Percentiles rank a stretch among this genome's conserved stretches.
Conservation (phyloP, 1,140 invertebrate genomes). For the Phenacoccus solenopsis region DNA sequence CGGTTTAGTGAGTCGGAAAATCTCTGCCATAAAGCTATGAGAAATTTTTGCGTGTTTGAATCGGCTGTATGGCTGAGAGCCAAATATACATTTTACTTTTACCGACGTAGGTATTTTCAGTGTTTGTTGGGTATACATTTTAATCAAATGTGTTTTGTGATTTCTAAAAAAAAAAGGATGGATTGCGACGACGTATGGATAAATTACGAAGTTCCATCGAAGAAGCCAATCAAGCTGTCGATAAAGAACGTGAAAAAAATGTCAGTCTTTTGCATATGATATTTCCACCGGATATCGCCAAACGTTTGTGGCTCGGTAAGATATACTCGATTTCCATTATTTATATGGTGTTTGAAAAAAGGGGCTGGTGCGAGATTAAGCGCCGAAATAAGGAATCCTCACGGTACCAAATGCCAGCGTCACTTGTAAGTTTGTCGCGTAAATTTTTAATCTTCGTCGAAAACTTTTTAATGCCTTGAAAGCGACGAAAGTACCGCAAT, state of each 20-base stretch:
- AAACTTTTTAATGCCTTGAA: too few relatives aligned
- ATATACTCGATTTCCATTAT: too few relatives aligned
- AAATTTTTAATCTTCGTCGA: too few relatives aligned
- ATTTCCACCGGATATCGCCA: constrained; percentile 86
- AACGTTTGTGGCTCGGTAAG: constrained; percentile 29
- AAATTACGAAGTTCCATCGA: constrained; percentile 88
- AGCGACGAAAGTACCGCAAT: too few relatives aligned
- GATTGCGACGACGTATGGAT: constrained; percentile 85
- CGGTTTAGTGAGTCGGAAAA: neutral
- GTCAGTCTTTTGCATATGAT: constrained; percentile 87
- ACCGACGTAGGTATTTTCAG: too few relatives aligned
- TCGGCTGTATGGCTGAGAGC: neutral
- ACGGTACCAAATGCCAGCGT: too few relatives aligned
- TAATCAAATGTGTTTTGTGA: constrained; percentile 6
- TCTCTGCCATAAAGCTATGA: neutral
- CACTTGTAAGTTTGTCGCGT: too few relatives aligned
- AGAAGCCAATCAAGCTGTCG: constrained; percentile 79
- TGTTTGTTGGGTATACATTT: neutral
- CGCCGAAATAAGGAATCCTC: too few relatives aligned
- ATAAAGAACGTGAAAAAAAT: constrained; percentile 87
- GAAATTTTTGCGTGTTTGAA: neutral
- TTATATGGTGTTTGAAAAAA: too few relatives aligned
- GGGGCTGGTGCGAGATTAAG: too few relatives aligned
- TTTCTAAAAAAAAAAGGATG: constrained; percentile 60
- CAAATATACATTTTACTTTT: neutral